These are phyloP conservation scores for Brachionus koreanus DNA, from an alignment of 1,140 invertebrate species.

Conservation along the genomic window DNA sequence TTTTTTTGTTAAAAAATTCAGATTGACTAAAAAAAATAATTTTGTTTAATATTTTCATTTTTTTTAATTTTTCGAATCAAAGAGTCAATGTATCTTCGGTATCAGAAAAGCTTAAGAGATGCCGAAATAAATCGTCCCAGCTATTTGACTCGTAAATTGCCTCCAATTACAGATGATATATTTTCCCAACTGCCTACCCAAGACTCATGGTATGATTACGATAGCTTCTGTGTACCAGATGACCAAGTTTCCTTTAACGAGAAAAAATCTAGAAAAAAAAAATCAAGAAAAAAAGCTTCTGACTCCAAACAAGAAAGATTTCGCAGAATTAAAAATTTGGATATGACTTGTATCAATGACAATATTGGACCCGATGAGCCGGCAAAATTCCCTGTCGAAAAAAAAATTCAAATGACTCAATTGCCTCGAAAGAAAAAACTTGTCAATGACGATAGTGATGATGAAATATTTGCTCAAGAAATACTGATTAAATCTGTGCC, in stretches of 20 bases:
- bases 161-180: constrained; percentile 27
- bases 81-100: constrained; percentile 9
- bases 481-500: neutral
- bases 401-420: constrained; percentile 9
- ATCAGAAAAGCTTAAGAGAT: constrained; percentile 6
- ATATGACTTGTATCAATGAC: neutral
- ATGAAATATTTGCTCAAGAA: constrained; percentile 5
- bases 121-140: neutral
- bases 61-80: too few relatives aligned
- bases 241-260: constrained; percentile 12
- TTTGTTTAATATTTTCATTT: too few relatives aligned
- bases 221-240: constrained; percentile 38
- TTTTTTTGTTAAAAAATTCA: too few relatives aligned
- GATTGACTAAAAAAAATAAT: too few relatives aligned
- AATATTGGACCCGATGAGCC: neutral
- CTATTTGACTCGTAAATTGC: neutral
- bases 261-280: constrained; percentile 25
- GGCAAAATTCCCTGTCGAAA: neutral
- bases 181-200: constrained; percentile 36
- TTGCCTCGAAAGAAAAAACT: constrained; percentile 17
- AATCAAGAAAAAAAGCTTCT: neutral
- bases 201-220: constrained; percentile 5
- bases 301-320: neutral
- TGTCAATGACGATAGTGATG: neutral
- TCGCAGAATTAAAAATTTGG: constrained; percentile 23